phyloP scores from a whole-genome alignment of 2,888 invertebrate species.

The Spodoptera picta region DNA sequence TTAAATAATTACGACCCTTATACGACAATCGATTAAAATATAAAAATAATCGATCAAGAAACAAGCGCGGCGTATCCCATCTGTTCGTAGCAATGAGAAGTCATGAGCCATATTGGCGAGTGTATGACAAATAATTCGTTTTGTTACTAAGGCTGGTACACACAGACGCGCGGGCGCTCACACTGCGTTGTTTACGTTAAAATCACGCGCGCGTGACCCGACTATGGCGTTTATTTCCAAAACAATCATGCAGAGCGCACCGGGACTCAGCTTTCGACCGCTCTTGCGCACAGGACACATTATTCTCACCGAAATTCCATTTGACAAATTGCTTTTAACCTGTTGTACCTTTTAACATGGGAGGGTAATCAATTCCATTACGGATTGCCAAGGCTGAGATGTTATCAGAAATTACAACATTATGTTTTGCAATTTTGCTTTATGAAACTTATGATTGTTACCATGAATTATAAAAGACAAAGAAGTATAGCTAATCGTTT shows the following conservation, averaged over 20 bases:
- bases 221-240: conserved; percentile 73
- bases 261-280: conserved; percentile 59
- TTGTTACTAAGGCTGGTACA: conserved; percentile 68
- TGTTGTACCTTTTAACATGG: conserved; percentile 18
- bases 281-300: conserved; percentile 50
- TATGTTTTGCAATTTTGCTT: too few relatives aligned
- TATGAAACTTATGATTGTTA: too few relatives aligned
- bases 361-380: conserved; percentile 1
- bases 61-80: conserved; percentile 22
- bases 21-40: conserved; percentile 10
- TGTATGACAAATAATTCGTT: conserved; percentile 70
- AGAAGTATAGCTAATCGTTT: too few relatives aligned
- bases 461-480: too few relatives aligned
- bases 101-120: conserved; percentile 31
- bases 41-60: too few relatives aligned
- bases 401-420: too few relatives aligned
- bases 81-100: conserved; percentile 32
- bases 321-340: conserved; percentile 47
- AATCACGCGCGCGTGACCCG: conserved; percentile 84
- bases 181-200: conserved; percentile 76
- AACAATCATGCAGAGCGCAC: conserved; percentile 69
- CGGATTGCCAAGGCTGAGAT: too few relatives aligned
- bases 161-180: conserved; percentile 58
- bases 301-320: conserved; percentile 41
- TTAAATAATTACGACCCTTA: conserved; percentile 13